Evolutionary conservation across 2,113 vertebrate species (phyloP), one percentile per base, ranked within the genome.

Genomic region (Chionis minor): DNA sequence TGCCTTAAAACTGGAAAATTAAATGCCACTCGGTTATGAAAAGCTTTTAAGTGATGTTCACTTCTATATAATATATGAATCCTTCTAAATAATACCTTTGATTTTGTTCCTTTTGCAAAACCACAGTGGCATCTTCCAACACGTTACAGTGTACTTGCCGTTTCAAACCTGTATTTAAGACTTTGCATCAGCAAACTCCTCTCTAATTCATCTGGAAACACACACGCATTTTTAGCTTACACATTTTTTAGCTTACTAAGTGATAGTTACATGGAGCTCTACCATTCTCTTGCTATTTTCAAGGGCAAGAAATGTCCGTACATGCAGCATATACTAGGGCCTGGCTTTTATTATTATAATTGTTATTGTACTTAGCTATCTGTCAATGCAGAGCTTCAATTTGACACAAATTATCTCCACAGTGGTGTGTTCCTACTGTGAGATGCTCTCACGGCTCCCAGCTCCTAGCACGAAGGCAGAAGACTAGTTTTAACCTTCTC

Each of bases 291-390:
- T 82, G 83, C 81, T 93, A 7, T 94, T 96, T 95, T 96, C 96
- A 96, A 95, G 93, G 94, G 90, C 90, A 88, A 92, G 88, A 77
- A 73, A 77, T 33, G 73, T 95, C 84, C 19, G 2, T 91, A 73
- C 83, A 38, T 2, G 4, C 83, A 94, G 88, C 78, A 8, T 94
- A 74, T 92, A 54, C 65, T 66, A 74, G 45, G 62, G 73, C 66
- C 73, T 94, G 91, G 86, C 86, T 95, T 96, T 97, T 96, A 77
- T 95, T 91, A 92, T 95, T 94, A 61, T 95, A 95, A 96, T 97
- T 94, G 89, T 96, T 95, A 92, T 92, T 96, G 92, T 95, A 92
- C 95, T 94, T 89, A 84, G 73, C 88, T 94, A 71, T 86, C 91
- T 88, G 90, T 93, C 88, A 96, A 77, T 93, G 93, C 66, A 89